Conservation (phyloP, 2,888 invertebrate species). For the Macrosiphum euphorbiae region DNA sequence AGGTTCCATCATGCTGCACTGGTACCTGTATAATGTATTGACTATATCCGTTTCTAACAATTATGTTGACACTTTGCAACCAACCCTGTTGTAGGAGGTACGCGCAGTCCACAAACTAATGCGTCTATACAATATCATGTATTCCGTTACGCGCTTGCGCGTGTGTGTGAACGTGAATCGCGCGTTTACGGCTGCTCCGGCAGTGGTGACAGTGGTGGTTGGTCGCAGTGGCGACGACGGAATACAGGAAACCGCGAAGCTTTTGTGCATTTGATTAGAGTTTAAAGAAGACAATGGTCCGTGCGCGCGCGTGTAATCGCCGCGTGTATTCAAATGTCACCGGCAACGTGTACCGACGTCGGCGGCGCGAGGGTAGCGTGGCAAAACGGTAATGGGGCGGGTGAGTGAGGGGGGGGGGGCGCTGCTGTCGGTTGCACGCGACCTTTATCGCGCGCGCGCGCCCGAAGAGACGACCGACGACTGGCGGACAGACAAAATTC, state of each 20-base stretch:
- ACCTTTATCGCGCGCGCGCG: conserved; percentile 57
- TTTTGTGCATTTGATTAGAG: conserved; percentile 54
- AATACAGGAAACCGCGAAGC: conserved; percentile 7
- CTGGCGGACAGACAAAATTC: conserved; percentile 23
- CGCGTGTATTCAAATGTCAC: conserved; percentile 48
- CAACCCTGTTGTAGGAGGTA: no score
- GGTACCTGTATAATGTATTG: no score
- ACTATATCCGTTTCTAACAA: no score
- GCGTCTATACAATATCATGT: background rate
- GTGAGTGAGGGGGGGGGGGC: conserved; percentile 38
- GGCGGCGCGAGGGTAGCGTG: conserved; percentile 66
- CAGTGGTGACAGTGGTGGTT: background rate
- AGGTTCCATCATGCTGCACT: no score
- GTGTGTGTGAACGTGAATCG: background rate
- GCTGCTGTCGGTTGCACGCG: conserved; percentile 82
- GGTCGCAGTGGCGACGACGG: background rate
- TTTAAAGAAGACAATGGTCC: conserved; percentile 35
- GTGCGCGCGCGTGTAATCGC: background rate
- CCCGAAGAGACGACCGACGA: background rate
- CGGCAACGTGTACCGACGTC: conserved; percentile 77
- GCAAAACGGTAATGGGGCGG: background rate
- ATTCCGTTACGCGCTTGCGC: background rate
- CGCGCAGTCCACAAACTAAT: background rate
- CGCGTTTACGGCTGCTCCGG: background rate
- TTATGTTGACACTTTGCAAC: no score